Conservation (phyloP, 2,113 vertebrate species). For the Echinops telfairi region DNA sequence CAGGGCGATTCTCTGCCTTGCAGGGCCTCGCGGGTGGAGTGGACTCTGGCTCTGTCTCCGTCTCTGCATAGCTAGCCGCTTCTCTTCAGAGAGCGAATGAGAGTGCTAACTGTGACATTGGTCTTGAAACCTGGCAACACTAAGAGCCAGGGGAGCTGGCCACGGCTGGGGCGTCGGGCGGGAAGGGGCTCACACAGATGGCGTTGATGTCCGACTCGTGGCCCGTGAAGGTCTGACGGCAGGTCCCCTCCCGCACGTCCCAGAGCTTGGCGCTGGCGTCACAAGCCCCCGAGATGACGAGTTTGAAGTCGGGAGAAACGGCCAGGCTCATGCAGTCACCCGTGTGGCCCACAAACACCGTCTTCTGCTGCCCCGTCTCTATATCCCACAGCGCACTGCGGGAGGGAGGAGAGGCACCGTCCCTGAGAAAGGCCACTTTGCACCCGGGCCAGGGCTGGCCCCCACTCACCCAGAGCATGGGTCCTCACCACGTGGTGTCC, state of each 20-base stretch:
- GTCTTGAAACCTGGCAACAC: too few relatives aligned
- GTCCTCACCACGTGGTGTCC: slow-evolving; percentile 96
- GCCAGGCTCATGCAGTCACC: slow-evolving; percentile 98
- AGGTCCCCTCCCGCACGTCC: slow-evolving; percentile 95
- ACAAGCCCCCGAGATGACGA: slow-evolving; percentile 97
- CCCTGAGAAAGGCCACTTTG: not conserved
- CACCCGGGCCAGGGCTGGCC: not conserved
- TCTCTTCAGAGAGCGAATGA: too few relatives aligned
- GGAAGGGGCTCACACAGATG: slow-evolving; percentile 90
- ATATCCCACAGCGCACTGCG: slow-evolving; percentile 97
- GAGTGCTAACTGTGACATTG: too few relatives aligned
- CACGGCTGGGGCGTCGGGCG: not conserved
- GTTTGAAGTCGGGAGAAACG: slow-evolving; percentile 95
- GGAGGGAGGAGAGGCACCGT: not conserved
- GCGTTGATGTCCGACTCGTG: slow-evolving; percentile 98
- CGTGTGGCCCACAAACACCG: slow-evolving; percentile 93
- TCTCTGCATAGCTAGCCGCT: too few relatives aligned
- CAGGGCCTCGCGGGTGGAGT: too few relatives aligned
- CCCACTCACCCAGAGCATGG: not conserved
- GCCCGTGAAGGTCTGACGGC: slow-evolving; percentile 96
- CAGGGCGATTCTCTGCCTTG: too few relatives aligned
- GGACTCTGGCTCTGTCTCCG: too few relatives aligned
- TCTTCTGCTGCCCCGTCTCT: slow-evolving; percentile 97
- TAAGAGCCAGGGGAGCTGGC: not conserved
- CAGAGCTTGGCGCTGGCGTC: slow-evolving; percentile 98